Evolutionary conservation across 2,113 vertebrate species (phyloP), one percentile per base, ranked within the genome.

Genomic region (Pampusana beccarii): DNA sequence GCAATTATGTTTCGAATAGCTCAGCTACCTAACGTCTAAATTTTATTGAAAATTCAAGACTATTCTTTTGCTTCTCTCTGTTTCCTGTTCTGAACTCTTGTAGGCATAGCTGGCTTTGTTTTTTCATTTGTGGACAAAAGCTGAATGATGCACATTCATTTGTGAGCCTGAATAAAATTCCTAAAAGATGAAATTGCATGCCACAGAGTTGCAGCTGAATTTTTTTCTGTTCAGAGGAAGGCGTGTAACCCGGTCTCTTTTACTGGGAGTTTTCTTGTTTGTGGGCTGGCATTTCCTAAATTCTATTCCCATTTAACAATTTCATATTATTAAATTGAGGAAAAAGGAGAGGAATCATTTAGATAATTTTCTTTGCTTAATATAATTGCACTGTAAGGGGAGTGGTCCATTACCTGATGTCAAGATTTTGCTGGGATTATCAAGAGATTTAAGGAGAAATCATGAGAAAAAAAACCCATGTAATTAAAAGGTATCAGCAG

Each of bases 401-500:
- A 94, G 46, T 11, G 34, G 75, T 95, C 88, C 46, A 69, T 83
- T 94, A 96, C 91, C 38, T 95, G 86, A 96, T 88, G 95, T 88
- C 46, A 44, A 92, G 93, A 97, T 86, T 97, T 97, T 93, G 12
- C 71, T 85, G 75, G 91, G 93, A 97, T 98, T 98, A 97, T 88
- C 74, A 66, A 84, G 85, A 96, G 94, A 95, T 95, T 98, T 97
- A 97, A 70, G 91, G 86, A 93, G 96, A 96, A 97, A 91, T 97
- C 78, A 92, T 80, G 40, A 93, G 73, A 71, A 90, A 91, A 92
- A 96, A 95, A 92, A 48, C 18, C 86, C 67, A 46, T 70, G 72
- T 97, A 97, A 98, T 97, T 97, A 96, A 96, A 97, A 97, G 70
- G 54, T 93, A 97, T 96, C 94, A 95, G 93, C 64, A 82, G 60